Conservation (phyloP, 2,888 invertebrate species). For the Pristionchus mayeri region DNA sequence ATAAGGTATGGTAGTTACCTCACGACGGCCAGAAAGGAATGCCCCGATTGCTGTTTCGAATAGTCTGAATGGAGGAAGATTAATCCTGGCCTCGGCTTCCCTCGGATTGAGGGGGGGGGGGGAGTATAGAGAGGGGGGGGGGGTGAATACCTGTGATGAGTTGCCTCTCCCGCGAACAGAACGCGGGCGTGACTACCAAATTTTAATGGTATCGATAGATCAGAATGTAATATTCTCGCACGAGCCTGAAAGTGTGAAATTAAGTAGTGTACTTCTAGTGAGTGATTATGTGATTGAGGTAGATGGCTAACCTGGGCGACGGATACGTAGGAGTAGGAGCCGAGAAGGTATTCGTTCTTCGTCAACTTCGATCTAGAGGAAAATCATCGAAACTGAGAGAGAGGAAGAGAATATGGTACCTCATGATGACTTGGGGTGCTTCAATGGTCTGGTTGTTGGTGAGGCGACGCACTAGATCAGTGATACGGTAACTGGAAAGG, state of each 20-base stretch:
- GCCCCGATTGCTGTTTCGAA: constrained; percentile 73
- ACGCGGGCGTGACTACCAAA: constrained; percentile 59
- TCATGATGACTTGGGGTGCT: constrained; percentile 56
- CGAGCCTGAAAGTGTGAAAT: constrained; percentile 56
- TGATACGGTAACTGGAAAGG: constrained; percentile 52
- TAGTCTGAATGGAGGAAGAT: constrained; percentile 55
- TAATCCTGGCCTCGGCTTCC: too few species aligned
- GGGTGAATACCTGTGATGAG: constrained; percentile 64
- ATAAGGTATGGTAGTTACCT: constrained; percentile 51
- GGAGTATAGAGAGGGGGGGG: too few species aligned
- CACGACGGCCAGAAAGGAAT: constrained; percentile 68
- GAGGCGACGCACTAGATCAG: constrained; percentile 64
- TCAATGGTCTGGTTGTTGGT: constrained; percentile 59
- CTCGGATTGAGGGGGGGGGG: too few species aligned
- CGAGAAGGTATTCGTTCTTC: constrained; percentile 66
- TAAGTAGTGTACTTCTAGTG: constrained; percentile 50
- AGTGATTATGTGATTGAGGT: constrained; percentile 16
- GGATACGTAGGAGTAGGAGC: constrained; percentile 69
- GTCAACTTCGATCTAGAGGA: constrained; percentile 62
- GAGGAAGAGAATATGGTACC: constrained; percentile 47
- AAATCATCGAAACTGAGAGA: not conserved
- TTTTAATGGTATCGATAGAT: constrained; percentile 67
- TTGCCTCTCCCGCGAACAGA: constrained; percentile 73
- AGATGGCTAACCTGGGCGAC: constrained; percentile 52
- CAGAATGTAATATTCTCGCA: constrained; percentile 58